Conservation (phyloP, 2,113 vertebrate species). For the Vicugna pacos region DNA sequence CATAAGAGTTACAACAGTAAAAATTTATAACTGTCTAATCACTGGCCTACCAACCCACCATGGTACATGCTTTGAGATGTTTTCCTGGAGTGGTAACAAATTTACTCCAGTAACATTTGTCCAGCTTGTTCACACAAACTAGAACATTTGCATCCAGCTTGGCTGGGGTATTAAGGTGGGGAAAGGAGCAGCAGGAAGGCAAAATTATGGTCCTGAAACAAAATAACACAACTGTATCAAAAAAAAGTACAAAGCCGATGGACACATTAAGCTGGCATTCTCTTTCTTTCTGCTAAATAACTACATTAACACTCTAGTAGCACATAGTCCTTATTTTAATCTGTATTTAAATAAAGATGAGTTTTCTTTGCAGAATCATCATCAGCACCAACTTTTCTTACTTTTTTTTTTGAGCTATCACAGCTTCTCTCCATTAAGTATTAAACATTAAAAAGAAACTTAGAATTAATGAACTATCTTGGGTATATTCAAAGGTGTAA, state of each 20-base stretch:
- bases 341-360: not conserved
- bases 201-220: not conserved
- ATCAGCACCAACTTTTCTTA: too few relatives aligned
- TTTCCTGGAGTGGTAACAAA: not conserved
- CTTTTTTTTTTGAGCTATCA: not conserved
- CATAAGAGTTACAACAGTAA: not conserved
- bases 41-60: not conserved
- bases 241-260: not conserved
- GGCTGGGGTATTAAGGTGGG: not conserved
- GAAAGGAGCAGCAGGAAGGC: not conserved
- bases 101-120: not conserved
- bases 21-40: not conserved
- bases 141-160: not conserved
- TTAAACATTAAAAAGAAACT: conserved; percentile 1
- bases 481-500: not conserved
- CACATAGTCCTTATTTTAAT: not conserved
- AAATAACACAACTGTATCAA: not conserved
- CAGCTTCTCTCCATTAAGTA: not conserved
- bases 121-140: not conserved
- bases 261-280: not conserved
- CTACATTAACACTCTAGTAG: not conserved
- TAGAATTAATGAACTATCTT: not conserved
- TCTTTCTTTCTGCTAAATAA: not conserved
- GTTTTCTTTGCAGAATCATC: not conserved
- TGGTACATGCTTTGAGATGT: not conserved